A percentile compares a stretch with the other conserved stretches of the same genome.
phyloP scores from a whole-genome alignment of 2,888 invertebrate genomes.

The Aphodius granarius region DNA sequence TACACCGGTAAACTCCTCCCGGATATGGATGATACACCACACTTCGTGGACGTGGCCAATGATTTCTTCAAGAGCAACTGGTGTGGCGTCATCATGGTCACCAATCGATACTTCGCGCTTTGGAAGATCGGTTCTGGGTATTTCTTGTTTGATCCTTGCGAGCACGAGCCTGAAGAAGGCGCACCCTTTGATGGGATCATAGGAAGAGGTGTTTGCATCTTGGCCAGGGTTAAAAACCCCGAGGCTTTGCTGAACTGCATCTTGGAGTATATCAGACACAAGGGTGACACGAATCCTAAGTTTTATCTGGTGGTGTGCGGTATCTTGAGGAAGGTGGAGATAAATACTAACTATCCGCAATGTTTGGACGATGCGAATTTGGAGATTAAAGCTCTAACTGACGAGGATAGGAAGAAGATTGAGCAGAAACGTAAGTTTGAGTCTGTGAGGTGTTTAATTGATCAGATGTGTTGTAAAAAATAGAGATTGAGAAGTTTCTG shows the following conservation, averaged over 20 bases:
- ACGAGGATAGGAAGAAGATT: background rate
- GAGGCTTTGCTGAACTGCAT: slow-evolving; percentile 39
- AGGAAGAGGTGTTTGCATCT: slow-evolving; percentile 38
- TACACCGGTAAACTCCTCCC: slow-evolving; percentile 33
- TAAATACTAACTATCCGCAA: slow-evolving; percentile 37
- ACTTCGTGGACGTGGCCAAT: slow-evolving; percentile 31
- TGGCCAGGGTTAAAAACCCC: slow-evolving; percentile 40
- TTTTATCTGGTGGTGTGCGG: slow-evolving; percentile 36
- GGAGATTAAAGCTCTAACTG: slow-evolving; percentile 19
- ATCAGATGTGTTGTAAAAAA: background rate
- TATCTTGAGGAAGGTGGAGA: slow-evolving; percentile 39
- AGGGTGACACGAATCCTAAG: slow-evolving; percentile 25
- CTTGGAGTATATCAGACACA: slow-evolving; percentile 35
- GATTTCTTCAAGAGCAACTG: slow-evolving; percentile 41
- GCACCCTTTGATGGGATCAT: slow-evolving; percentile 40
- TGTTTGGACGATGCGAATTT: slow-evolving; percentile 35
- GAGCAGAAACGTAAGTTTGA: slow-evolving; percentile 15
- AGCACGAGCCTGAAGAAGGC: slow-evolving; percentile 42
- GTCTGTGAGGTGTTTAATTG: background rate
- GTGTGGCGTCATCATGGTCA: slow-evolving; percentile 42
- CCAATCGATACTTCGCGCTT: slow-evolving; percentile 42
- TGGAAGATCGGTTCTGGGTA: slow-evolving; percentile 39
- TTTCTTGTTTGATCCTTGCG: slow-evolving; percentile 47
- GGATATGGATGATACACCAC: slow-evolving; percentile 28
- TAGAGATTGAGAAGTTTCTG: background rate